Conservation (phyloP, 2,888 invertebrate genomes). For the Microlaimidae sp. region DNA sequence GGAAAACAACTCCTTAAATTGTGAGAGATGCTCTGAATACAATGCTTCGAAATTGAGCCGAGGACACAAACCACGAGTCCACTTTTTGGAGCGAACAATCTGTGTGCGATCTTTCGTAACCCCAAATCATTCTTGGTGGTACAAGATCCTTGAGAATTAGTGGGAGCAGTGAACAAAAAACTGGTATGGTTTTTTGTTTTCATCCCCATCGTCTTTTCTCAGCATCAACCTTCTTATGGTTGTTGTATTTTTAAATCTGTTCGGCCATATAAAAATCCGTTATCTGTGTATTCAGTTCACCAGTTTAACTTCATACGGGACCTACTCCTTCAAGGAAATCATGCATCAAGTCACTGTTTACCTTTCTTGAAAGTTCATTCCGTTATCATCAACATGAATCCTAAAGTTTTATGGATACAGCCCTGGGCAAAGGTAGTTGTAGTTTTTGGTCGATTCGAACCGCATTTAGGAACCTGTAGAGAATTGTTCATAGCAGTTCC, state of each 20-base stretch:
- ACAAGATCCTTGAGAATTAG: neutral
- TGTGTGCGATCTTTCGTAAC: neutral
- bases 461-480: neutral
- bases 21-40: neutral
- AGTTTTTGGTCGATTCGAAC: too few species aligned
- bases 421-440: neutral
- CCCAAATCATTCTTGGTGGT: neutral
- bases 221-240: neutral
- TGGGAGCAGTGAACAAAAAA: neutral
- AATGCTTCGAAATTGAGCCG: neutral
- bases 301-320: neutral
- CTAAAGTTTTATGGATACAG: too few species aligned
- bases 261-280: neutral
- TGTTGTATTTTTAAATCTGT: neutral
- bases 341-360: neutral
- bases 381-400: too few species aligned
- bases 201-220: neutral
- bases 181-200: neutral
- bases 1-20: neutral
- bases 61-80: neutral
- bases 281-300: neutral
- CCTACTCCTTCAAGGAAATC: constrained; percentile 2
- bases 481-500: neutral
- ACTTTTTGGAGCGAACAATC: neutral
- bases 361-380: neutral